These are phyloP conservation scores for Rhagonycha lutea DNA, from an alignment of 2,888 invertebrate species.

Conservation along the genomic window DNA sequence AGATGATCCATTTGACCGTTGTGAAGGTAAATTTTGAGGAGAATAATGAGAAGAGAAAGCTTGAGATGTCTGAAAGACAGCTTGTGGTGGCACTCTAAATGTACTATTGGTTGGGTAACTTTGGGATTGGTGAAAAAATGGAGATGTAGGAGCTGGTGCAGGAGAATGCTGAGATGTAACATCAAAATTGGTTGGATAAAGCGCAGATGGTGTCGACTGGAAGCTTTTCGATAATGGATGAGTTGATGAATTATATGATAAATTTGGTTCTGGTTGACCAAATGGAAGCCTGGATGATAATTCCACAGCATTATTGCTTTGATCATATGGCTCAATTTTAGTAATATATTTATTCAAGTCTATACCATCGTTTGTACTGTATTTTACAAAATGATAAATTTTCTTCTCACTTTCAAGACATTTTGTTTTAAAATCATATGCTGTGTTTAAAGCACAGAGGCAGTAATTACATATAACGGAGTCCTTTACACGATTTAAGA, in stretches of 20 bases:
- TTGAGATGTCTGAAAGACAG: not conserved
- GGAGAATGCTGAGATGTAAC: not conserved
- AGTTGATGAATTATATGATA: not conserved
- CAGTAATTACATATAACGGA: constrained; percentile 6
- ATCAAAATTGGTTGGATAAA: not conserved
- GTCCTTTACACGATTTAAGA: not conserved
- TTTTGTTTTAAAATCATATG: constrained; percentile 12
- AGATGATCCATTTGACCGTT: not conserved
- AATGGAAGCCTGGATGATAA: not conserved
- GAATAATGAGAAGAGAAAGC: not conserved
- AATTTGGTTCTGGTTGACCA: not conserved
- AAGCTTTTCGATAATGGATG: not conserved
- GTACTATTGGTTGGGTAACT: not conserved
- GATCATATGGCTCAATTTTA: not conserved
- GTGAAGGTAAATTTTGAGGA: not conserved
- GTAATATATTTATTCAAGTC: not conserved
- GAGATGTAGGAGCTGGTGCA: not conserved
- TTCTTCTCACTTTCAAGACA: constrained; percentile 2
- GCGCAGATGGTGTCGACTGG: not conserved
- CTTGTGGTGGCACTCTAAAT: not conserved
- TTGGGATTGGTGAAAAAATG: not conserved
- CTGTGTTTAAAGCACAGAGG: constrained; percentile 1
- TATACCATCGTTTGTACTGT: not conserved
- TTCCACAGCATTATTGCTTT: not conserved
- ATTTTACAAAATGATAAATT: not conserved